Percentiles rank a stretch among this genome's conserved stretches.
Conservation (phyloP, 2,113 vertebrate species). For the Malurus cyaneus region DNA sequence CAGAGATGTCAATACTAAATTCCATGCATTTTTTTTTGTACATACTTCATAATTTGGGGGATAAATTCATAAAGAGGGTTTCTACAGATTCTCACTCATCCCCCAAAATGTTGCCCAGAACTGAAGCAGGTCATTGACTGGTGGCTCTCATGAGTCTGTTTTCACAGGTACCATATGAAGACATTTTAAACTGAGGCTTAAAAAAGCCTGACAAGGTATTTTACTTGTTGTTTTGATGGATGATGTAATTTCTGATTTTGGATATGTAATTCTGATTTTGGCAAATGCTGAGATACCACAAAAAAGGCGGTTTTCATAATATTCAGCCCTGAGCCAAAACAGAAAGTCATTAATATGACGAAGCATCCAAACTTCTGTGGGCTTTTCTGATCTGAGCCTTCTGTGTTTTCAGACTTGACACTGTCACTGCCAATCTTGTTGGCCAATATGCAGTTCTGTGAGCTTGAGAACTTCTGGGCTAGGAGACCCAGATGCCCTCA, state of each 20-base stretch:
- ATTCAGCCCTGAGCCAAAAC: not conserved
- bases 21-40: not conserved
- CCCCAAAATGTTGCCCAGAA: not conserved
- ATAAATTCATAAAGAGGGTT: not conserved
- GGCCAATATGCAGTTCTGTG: not conserved
- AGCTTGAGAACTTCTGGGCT: not conserved
- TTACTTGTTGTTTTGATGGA: not conserved
- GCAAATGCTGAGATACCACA: not conserved
- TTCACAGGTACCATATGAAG: fast-evolving
- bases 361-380: not conserved
- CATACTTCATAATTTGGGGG: not conserved
- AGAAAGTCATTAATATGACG: not conserved
- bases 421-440: not conserved
- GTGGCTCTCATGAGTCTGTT: not conserved
- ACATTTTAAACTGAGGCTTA: not conserved
- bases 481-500: not conserved
- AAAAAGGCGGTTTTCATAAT: not conserved
- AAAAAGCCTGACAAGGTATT: not conserved
- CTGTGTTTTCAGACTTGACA: not conserved
- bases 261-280: not conserved
- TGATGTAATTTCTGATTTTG: not conserved
- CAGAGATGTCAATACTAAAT: not conserved
- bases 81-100: not conserved
- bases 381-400: fast-evolving
- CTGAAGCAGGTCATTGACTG: not conserved